Evolutionary conservation across 2,888 invertebrate species (phyloP), one percentile per base, ranked within the genome.

Genomic region (Meiosimyza decipiens): DNA sequence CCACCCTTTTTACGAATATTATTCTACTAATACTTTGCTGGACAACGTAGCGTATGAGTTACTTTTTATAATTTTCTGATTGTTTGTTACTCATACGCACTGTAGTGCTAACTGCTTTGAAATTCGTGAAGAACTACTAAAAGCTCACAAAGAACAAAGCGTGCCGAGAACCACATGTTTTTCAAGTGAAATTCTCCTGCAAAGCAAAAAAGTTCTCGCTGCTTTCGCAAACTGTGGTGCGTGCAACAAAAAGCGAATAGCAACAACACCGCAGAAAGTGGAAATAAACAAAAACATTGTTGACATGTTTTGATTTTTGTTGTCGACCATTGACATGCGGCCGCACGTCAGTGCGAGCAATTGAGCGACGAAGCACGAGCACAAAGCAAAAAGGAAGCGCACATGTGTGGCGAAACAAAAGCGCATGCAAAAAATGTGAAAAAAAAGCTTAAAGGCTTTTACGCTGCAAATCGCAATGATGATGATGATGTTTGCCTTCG

Each of bases 271-370:
- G 68, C 68, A 65, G 54, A 73, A 57, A 50, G 64, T 55, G 69
- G 71, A 71, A 57, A 67, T 73, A 73, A 73, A 75, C 73, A 71
- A 75, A 73, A 74, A 73, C 54, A 71, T 60, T 74, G 57, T 73
- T 68, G 72, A 71, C 64, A 65, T 60, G 51, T 55, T 72, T 74
- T 71, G 18, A 59, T 69, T 60, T 13, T 47, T 47, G 57, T n/a
- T 51, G 51, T 33, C 49, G 52, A 54, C 55, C 54, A 33, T 57
- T 55, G 33, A 51, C 51, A 60, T 64, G 60, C 62, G 59, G 16
- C 74, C 71, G 40, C 40, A 40, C 9, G 9, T 9, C 40, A 40
- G 40, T 40, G 40, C 9, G 40, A 40, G 40, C 9, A 40, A 1
- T 9, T 6, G 9, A 9, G 9, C 40, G 40, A 40, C 40, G 40